Evolutionary conservation across 2,113 vertebrate species (phyloP).

Genomic region (Macroglossus sobrinus): DNA sequence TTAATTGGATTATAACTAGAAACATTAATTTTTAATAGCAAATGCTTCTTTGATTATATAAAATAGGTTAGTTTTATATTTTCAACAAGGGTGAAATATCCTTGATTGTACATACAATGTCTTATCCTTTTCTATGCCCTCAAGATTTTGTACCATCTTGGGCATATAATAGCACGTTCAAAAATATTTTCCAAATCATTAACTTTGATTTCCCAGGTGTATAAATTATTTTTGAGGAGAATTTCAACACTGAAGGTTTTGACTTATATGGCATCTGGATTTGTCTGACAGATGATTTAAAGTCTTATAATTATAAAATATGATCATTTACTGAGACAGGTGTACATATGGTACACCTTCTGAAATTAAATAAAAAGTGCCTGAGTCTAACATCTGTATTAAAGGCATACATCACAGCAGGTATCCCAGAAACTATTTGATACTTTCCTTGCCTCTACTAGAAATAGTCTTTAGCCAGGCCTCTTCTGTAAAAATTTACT

Average conservation of each 20-base stretch:
- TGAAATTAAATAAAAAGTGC: slow-evolving; percentile 64
- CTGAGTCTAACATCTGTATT: slow-evolving; percentile 51
- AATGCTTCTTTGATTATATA: slow-evolving; percentile 3
- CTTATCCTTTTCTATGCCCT: neutral
- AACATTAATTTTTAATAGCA: neutral
- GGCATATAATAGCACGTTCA: slow-evolving; percentile 11
- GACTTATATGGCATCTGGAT: slow-evolving; percentile 68
- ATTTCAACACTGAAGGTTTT: slow-evolving; percentile 50
- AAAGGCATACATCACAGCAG: slow-evolving; percentile 42
- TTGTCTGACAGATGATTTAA: slow-evolving; percentile 65
- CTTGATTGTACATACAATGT: neutral
- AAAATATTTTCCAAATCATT: slow-evolving; percentile 63
- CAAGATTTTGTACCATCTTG: slow-evolving; percentile 19
- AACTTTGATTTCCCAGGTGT: slow-evolving; percentile 66
- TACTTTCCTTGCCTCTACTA: slow-evolving; percentile 4
- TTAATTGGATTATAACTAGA: neutral
- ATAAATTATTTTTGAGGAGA: slow-evolving; percentile 66
- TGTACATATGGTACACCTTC: slow-evolving; percentile 62
- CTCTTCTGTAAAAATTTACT: slow-evolving; percentile 16
- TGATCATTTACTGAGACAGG: slow-evolving; percentile 45
- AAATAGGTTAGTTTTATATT: neutral
- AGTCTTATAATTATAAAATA: slow-evolving; percentile 71
- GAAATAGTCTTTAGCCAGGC: slow-evolving; percentile 6
- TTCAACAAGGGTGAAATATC: neutral
- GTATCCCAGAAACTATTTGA: slow-evolving; percentile 18